Evolutionary conservation across 1,140 invertebrate species (phyloP).

Genomic region (Helicoverpa armigera): DNA sequence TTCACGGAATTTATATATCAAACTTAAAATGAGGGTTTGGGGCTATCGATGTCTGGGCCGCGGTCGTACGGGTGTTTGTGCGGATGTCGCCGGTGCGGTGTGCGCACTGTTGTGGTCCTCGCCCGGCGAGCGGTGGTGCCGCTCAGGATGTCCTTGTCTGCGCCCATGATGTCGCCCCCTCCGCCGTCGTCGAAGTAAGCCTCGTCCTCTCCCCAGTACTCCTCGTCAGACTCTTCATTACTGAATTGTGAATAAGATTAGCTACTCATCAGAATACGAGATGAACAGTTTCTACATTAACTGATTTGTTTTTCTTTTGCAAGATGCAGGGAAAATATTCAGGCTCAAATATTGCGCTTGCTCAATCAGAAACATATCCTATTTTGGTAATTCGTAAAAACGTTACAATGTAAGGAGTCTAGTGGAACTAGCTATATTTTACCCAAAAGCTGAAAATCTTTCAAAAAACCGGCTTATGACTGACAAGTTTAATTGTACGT

Average conservation of each 20-base stretch:
- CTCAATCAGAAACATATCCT: too few species aligned
- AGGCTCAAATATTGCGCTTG: too few species aligned
- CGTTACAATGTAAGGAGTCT: too few species aligned
- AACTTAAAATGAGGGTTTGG: slow-evolving; percentile 50
- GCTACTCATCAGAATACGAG: too few species aligned
- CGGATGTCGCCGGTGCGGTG: slow-evolving; percentile 80
- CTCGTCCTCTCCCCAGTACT: slow-evolving; percentile 69
- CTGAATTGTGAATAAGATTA: slow-evolving; percentile 17
- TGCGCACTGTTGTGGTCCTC: slow-evolving; percentile 59
- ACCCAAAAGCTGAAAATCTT: too few species aligned
- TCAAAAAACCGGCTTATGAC: too few species aligned
- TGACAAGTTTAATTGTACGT: too few species aligned
- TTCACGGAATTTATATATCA: slow-evolving; percentile 44
- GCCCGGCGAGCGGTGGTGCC: slow-evolving; percentile 51
- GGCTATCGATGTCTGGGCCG: slow-evolving; percentile 66
- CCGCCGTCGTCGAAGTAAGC: slow-evolving; percentile 68
- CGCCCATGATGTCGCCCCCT: slow-evolving; percentile 72
- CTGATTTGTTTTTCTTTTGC: too few species aligned
- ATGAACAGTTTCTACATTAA: too few species aligned
- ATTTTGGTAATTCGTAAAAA: too few species aligned
- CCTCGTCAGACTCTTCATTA: slow-evolving; percentile 67
- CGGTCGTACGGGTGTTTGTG: slow-evolving; percentile 84
- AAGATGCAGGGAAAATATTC: too few species aligned
- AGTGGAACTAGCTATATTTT: too few species aligned
- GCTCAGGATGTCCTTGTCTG: slow-evolving; percentile 68